Conservation (phyloP, 2,113 vertebrate genomes). For the Echinops telfairi region DNA sequence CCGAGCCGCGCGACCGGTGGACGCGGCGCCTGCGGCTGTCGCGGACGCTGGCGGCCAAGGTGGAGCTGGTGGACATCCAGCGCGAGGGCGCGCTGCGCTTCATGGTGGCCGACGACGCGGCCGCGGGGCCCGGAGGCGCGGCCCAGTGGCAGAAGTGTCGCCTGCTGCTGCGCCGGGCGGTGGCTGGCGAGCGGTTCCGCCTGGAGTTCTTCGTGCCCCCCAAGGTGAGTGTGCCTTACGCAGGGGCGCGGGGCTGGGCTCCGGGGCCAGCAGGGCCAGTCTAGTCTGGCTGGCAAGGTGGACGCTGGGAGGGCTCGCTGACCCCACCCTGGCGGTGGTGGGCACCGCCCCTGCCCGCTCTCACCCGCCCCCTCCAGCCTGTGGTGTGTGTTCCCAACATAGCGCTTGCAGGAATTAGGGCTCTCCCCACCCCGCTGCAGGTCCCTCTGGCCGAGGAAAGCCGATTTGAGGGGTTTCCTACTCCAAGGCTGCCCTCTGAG, state of each 20-base stretch:
- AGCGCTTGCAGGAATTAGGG: neutral
- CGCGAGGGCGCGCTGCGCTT: conserved; percentile 95
- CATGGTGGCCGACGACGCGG: conserved; percentile 97
- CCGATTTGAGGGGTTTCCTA: too few species aligned
- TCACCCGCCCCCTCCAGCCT: too few species aligned
- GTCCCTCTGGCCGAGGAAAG: neutral
- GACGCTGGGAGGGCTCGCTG: too few species aligned
- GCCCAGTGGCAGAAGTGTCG: conserved; percentile 98
- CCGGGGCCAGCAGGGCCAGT: too few species aligned
- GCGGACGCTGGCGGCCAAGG: conserved; percentile 92
- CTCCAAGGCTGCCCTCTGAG: neutral
- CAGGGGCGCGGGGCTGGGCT: too few species aligned
- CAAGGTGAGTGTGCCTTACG: conserved; percentile 88
- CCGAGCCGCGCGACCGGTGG: conserved; percentile 87
- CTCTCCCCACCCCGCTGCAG: too few species aligned
- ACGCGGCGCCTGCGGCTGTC: conserved; percentile 91
- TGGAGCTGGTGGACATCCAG: conserved; percentile 96
- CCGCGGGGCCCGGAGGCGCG: conserved; percentile 92
- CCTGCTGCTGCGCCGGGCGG: conserved; percentile 93
- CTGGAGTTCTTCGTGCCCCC: conserved; percentile 98
- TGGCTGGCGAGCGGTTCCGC: conserved; percentile 95
- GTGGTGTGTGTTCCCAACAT: neutral
- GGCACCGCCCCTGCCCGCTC: too few species aligned
- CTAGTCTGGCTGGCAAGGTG: neutral
- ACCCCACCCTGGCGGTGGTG: too few species aligned